A percentile compares a stretch with the other conserved stretches of the same genome.
phyloP scores from a whole-genome alignment of 1,140 invertebrate species.

The Babylonia areolata region DNA sequence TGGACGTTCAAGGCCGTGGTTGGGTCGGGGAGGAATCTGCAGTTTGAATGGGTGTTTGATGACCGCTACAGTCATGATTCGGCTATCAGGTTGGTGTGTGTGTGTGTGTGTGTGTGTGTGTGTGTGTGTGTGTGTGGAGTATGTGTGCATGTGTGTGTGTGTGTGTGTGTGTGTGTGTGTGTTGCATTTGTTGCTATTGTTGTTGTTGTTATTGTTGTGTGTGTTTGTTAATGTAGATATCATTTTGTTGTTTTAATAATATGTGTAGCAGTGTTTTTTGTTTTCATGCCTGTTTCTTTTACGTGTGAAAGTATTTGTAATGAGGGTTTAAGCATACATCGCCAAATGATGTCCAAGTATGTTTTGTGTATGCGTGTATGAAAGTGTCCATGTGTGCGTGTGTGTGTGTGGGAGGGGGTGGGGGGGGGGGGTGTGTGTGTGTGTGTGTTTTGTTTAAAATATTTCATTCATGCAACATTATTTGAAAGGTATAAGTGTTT shows the following conservation, averaged over 20 bases:
- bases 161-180: not conserved
- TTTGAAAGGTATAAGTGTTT: no score
- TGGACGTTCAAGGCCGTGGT: slow-evolving; percentile 48
- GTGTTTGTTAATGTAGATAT: no score
- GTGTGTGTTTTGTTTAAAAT: no score
- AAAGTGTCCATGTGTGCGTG: not conserved
- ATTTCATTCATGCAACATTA: no score
- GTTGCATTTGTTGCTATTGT: no score
- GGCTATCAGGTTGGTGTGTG: slow-evolving; percentile 37
- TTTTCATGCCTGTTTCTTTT: no score
- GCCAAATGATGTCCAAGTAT: no score
- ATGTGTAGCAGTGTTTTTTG: no score
- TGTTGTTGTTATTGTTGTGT: no score
- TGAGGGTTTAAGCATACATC: no score
- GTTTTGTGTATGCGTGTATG: not conserved
- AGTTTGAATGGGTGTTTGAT: slow-evolving; percentile 51
- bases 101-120: not conserved
- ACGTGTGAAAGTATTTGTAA: no score
- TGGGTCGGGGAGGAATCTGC: slow-evolving; percentile 46
- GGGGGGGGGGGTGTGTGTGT: not conserved
- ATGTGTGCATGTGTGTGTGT: not conserved
- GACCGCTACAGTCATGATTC: not conserved
- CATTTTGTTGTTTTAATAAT: no score
- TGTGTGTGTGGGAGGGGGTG: not conserved
- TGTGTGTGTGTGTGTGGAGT: not conserved